Conservation (phyloP, 2,113 vertebrate species). For the Oreochromis aureus region DNA sequence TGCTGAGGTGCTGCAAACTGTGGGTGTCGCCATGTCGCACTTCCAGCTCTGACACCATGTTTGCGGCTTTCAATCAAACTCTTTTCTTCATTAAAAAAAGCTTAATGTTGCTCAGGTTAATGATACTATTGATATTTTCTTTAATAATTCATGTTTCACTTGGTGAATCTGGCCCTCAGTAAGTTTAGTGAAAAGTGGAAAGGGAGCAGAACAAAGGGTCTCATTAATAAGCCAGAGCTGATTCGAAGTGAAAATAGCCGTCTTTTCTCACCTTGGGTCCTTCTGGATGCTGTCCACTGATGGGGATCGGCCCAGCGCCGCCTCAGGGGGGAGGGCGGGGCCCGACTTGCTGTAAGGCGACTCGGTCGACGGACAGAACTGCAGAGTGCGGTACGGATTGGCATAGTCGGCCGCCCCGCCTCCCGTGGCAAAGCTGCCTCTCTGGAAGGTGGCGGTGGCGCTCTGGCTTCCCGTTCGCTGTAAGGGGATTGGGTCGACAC, state of each 20-base stretch:
- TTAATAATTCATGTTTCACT: neutral
- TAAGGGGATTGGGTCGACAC: slow-evolving; percentile 98
- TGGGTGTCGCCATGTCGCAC: neutral
- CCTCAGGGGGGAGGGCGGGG: slow-evolving; percentile 91
- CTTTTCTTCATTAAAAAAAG: neutral
- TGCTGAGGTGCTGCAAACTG: neutral
- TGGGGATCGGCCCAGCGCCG: slow-evolving; percentile 90
- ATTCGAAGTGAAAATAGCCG: neutral
- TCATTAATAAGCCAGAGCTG: slow-evolving; percentile 30
- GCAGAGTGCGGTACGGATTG: slow-evolving; percentile 96
- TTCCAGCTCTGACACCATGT: neutral
- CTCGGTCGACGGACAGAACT: slow-evolving; percentile 95
- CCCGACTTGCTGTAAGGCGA: slow-evolving; percentile 99
- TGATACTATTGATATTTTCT: neutral
- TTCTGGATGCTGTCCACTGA: slow-evolving; percentile 99
- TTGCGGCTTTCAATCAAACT: neutral
- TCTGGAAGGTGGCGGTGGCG: slow-evolving; percentile 86
- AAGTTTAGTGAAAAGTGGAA: slow-evolving; percentile 40
- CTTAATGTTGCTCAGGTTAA: neutral
- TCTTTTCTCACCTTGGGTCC: slow-evolving; percentile 91
- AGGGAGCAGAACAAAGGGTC: slow-evolving; percentile 26
- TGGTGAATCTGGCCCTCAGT: slow-evolving; percentile 67
- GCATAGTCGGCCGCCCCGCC: slow-evolving; percentile 82
- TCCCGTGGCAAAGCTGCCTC: slow-evolving; percentile 89
- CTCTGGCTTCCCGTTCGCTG: slow-evolving; percentile 98